Percentiles rank a stretch among this genome's conserved stretches.
These are phyloP conservation scores for Ennomos quercinarius DNA, from an alignment of 2,888 invertebrate species.

Conservation along the genomic window DNA sequence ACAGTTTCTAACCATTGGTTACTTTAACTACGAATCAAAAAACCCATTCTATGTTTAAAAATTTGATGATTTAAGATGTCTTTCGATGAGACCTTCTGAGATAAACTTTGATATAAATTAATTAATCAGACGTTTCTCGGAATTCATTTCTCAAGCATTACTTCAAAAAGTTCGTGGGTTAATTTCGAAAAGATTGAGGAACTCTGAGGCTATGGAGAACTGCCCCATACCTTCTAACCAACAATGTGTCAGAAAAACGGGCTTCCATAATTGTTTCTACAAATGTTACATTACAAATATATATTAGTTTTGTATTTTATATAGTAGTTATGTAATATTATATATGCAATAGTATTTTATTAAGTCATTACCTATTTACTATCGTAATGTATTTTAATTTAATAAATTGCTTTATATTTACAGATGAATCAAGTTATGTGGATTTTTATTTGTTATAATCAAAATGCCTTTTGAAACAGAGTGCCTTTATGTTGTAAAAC, in stretches of 20 bases:
- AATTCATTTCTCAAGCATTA: no score
- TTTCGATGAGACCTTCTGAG: no score
- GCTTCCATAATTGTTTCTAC: slow-evolving; percentile 11
- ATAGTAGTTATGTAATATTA: background rate
- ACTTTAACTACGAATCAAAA: no score
- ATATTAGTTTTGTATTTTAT: background rate
- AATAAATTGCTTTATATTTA: slow-evolving; percentile 5
- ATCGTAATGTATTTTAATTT: slow-evolving; percentile 1
- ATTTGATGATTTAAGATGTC: no score
- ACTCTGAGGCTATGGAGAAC: background rate
- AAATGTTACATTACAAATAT: background rate
- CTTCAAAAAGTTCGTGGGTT: no score
- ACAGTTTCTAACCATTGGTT: no score
- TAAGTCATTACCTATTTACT: background rate
- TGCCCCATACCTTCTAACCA: background rate
- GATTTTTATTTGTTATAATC: background rate
- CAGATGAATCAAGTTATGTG: slow-evolving; percentile 3
- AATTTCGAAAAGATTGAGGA: background rate
- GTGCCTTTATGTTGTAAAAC: no score
- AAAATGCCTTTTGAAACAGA: no score
- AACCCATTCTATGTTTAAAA: no score
- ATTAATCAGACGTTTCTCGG: no score
- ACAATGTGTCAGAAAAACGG: slow-evolving; percentile 8
- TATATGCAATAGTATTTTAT: background rate
- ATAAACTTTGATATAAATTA: no score